Conservation (phyloP, 2,888 invertebrate genomes). For the Caenorhabditis sp. region DNA sequence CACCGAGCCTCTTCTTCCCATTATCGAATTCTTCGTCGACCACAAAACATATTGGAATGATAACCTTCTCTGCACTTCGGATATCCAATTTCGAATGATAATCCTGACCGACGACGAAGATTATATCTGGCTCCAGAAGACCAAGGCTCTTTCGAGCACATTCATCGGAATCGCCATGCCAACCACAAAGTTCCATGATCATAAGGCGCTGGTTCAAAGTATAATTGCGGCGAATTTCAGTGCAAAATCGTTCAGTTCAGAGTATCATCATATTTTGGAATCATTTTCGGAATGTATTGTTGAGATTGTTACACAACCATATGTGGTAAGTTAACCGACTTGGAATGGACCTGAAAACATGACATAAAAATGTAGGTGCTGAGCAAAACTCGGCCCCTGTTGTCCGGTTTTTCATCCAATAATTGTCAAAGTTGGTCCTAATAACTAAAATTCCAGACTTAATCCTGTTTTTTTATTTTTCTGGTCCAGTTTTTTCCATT, state of each 20-base stretch:
- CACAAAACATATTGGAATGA: slow-evolving; percentile 46
- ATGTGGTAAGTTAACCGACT: slow-evolving; percentile 42
- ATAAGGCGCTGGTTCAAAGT: slow-evolving; percentile 31
- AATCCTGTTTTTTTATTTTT: too few species aligned
- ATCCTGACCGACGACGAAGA: slow-evolving; percentile 52
- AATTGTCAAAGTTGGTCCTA: too few species aligned
- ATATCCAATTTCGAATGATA: slow-evolving; percentile 35
- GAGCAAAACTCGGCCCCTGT: too few species aligned
- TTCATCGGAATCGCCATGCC: slow-evolving; percentile 44
- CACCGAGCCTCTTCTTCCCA: slow-evolving; percentile 54
- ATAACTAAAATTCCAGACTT: too few species aligned
- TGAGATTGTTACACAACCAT: slow-evolving; percentile 34
- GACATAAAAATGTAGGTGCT: too few species aligned
- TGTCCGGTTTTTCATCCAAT: too few species aligned
- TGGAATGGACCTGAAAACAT: not conserved
- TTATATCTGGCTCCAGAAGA: slow-evolving; percentile 10
- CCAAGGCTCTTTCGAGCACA: slow-evolving; percentile 19
- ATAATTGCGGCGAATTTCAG: slow-evolving; percentile 51
- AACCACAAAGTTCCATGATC: slow-evolving; percentile 24
- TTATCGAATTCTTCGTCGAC: slow-evolving; percentile 62
- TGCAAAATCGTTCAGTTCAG: slow-evolving; percentile 60
- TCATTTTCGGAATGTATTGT: slow-evolving; percentile 53
- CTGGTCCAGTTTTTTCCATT: too few species aligned
- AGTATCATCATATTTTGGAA: slow-evolving; percentile 56
- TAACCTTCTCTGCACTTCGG: slow-evolving; percentile 40